Conservation (phyloP, 2,888 invertebrate species). For the Acleris emargana region DNA sequence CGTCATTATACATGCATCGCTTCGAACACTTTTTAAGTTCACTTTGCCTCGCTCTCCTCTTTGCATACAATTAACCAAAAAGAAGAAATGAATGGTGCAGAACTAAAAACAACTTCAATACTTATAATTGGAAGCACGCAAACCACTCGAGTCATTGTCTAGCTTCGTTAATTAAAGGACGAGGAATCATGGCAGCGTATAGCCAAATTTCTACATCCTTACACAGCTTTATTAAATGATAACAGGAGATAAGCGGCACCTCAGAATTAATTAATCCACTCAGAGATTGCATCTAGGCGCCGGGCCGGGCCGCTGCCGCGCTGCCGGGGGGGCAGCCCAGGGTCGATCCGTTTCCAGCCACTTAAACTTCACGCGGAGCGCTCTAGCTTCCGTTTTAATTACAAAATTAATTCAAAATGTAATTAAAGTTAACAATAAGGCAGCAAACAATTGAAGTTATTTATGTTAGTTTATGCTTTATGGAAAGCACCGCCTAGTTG, state of each 20-base stretch:
- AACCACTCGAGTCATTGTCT: constrained; percentile 4
- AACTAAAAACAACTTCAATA: no score
- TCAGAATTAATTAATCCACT: constrained; percentile 84
- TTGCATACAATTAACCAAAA: not conserved
- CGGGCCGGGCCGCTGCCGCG: constrained; percentile 53
- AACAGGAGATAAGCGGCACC: constrained; percentile 82
- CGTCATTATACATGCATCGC: constrained; percentile 14
- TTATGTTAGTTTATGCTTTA: constrained; percentile 84
- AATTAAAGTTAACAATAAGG: constrained; percentile 85
- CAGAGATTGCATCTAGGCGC: constrained; percentile 80
- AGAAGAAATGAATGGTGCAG: not conserved
- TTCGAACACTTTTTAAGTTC: not conserved
- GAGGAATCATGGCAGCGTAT: constrained; percentile 46
- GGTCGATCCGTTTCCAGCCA: constrained; percentile 83
- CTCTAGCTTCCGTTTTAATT: constrained; percentile 85
- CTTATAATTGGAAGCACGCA: not conserved
- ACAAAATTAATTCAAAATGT: constrained; percentile 85
- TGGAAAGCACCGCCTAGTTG: constrained; percentile 63
- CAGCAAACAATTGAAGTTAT: constrained; percentile 85
- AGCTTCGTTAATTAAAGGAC: constrained; percentile 25
- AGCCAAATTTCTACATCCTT: constrained; percentile 69
- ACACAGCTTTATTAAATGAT: constrained; percentile 82
- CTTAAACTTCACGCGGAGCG: constrained; percentile 84
- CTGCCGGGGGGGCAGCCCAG: constrained; percentile 54
- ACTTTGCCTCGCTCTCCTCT: not conserved